Evolutionary conservation across 1,140 invertebrate species (phyloP), one percentile per base, ranked within the genome.

Genomic region (Onthophagus taurus): DNA sequence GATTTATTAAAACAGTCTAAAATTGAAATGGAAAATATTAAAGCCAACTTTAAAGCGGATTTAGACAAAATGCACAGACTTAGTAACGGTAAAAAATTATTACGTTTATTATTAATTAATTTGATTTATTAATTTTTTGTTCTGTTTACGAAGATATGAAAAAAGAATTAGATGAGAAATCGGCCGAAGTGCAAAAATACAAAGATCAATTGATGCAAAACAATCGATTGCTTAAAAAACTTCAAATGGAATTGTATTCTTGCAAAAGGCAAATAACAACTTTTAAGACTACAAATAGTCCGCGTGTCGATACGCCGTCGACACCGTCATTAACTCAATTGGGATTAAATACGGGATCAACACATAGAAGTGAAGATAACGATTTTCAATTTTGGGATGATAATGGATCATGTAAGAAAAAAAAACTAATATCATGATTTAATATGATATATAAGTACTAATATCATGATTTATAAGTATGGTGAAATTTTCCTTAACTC

Each of bases 81-180:
- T 30, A 26, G 19, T 16, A 16, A 38, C 19, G 26, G 48, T 50
- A 43, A 49, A 20, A 9, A n/a, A 12, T 45, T 38, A 35, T 4
- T 24, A 3, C 18, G 11, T 30, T 18, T 23, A 11, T 26, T n/a
- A 1, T 5, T 29, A 23, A 7, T 38, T 6, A 26, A 26, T 45
- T 7, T 36, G 8, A 13, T 17, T 38, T 38, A 20, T 19, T 12
- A n/a, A 9, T 17, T 12, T 18, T 12, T 16, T 11, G 36, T 9
- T 37, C 2, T 44, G 30, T 31, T 30, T 13, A 37, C 33, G n/a
- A 31, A 48, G 45, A 19, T 33, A 11, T 42, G 2, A 31, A 46
- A 43, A 37, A 44, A 20, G 41, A 47, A 30, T 31, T 50, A 7
- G 38, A 47, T 30, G 31, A 34, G n/a, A 30, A 39, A 20, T 30